Evolutionary conservation across 2,113 vertebrate species (phyloP).

Genomic region (Amphiprion ocellaris): DNA sequence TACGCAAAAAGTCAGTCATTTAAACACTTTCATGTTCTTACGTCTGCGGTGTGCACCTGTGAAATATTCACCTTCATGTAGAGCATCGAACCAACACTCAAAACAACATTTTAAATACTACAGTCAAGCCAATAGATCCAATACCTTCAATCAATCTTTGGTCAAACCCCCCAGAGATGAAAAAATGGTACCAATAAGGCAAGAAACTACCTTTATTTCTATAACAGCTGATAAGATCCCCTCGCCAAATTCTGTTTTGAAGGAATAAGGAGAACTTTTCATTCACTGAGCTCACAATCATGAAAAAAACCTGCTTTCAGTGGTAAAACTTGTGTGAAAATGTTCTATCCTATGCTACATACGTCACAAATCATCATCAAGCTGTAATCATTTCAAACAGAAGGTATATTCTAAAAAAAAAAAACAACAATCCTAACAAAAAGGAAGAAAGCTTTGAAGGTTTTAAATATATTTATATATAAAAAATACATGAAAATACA

Average conservation of each 20-base stretch:
- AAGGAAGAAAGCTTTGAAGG: slow-evolving; percentile 78
- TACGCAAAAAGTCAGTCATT: background rate
- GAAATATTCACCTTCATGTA: background rate
- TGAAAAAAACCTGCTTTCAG: background rate
- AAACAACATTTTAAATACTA: background rate
- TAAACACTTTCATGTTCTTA: background rate
- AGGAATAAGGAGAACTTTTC: background rate
- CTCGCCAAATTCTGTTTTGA: background rate
- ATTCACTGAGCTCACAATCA: background rate
- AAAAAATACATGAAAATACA: slow-evolving; percentile 82
- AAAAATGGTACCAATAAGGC: background rate
- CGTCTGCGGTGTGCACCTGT: background rate
- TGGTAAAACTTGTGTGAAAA: slow-evolving; percentile 30
- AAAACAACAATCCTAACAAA: slow-evolving; percentile 78
- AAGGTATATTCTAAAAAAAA: slow-evolving; percentile 70
- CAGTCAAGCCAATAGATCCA: background rate
- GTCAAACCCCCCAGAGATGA: slow-evolving; percentile 12
- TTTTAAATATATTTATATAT: slow-evolving; percentile 84
- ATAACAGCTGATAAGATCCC: background rate
- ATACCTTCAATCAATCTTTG: slow-evolving; percentile 45
- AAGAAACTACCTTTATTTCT: background rate
- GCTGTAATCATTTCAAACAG: slow-evolving; percentile 68
- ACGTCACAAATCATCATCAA: slow-evolving; percentile 52
- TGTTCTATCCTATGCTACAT: slow-evolving; percentile 52
- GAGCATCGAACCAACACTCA: background rate